A percentile compares a stretch with the other conserved stretches of the same genome.
Evolutionary conservation across 2,797 vertebrate genomes (phyloP).

Genomic region (Poecilia velifera): DNA sequence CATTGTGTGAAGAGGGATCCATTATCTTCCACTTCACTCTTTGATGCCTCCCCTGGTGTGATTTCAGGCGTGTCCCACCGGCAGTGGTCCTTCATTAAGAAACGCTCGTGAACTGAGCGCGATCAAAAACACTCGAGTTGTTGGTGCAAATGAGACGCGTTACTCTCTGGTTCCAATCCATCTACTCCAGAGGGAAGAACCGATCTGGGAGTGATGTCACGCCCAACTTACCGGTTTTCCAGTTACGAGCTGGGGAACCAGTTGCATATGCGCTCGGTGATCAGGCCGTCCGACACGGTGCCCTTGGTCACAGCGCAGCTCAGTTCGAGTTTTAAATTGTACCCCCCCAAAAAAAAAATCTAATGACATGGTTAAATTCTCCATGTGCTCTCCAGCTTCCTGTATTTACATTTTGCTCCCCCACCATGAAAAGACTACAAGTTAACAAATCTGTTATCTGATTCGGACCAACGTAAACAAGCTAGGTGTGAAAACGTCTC

Average conservation of each 20-base stretch:
- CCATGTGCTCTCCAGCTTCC: not conserved
- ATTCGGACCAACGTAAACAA: not conserved
- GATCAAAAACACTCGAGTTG: not conserved
- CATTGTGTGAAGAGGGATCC: not conserved
- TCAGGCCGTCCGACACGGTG: not conserved
- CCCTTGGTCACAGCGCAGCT: not conserved
- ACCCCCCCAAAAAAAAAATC: not conserved
- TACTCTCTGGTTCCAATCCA: not conserved
- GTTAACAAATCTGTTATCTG: not conserved
- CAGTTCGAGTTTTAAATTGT: not conserved
- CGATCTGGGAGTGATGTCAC: not conserved
- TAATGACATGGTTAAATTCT: not conserved
- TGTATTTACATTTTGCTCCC: not conserved
- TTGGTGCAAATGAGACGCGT: not conserved
- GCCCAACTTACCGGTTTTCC: not conserved
- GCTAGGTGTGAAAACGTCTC: not conserved
- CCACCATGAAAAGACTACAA: not conserved
- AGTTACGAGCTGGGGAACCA: not conserved
- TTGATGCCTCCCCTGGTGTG: not conserved
- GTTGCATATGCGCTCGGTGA: not conserved
- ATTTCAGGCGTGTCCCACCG: not conserved
- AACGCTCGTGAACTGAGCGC: not conserved
- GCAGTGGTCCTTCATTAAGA: not conserved
- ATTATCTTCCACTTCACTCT: slow-evolving; percentile 5
- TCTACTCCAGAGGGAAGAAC: not conserved